Conservation (phyloP, 2,888 invertebrate genomes). For the Philaethria dido region DNA sequence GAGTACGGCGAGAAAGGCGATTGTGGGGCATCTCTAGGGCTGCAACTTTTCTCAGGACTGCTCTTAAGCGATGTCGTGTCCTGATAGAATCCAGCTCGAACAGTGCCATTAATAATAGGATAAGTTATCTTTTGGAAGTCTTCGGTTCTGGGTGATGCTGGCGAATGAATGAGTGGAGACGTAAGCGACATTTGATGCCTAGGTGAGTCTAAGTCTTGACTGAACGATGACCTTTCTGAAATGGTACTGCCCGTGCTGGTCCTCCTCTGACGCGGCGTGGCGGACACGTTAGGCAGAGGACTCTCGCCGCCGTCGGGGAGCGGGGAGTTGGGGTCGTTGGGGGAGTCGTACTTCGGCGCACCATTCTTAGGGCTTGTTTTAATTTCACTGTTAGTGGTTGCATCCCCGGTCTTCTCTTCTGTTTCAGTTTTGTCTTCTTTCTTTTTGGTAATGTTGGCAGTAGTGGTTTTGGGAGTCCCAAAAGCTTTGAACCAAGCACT, state of each 20-base stretch:
- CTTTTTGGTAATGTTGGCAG: constrained; percentile 81
- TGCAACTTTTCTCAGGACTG: constrained; percentile 93
- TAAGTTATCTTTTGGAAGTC: constrained; percentile 88
- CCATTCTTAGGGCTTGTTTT: constrained; percentile 67
- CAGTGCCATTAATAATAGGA: constrained; percentile 91
- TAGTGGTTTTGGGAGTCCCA: constrained; percentile 90
- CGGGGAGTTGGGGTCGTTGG: constrained; percentile 67
- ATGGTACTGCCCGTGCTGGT: constrained; percentile 92
- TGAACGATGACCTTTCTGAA: constrained; percentile 90
- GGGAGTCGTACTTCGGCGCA: constrained; percentile 68
- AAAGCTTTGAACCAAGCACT: constrained; percentile 97
- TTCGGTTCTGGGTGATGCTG: constrained; percentile 90
- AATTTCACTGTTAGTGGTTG: constrained; percentile 53
- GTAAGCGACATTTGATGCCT: constrained; percentile 89
- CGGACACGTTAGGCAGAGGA: constrained; percentile 62
- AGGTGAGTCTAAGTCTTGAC: constrained; percentile 90
- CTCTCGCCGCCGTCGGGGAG: constrained; percentile 75
- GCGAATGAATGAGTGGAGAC: constrained; percentile 89
- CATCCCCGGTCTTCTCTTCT: constrained; percentile 68
- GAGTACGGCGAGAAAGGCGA: constrained; percentile 78
- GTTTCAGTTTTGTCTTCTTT: constrained; percentile 83
- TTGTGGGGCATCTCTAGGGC: constrained; percentile 88
- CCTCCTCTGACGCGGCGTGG: constrained; percentile 84
- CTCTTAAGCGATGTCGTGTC: constrained; percentile 93
- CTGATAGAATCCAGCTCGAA: constrained; percentile 94